Evolutionary conservation across 2,113 vertebrate genomes (phyloP).

Genomic region (Alligator mississippiensis): DNA sequence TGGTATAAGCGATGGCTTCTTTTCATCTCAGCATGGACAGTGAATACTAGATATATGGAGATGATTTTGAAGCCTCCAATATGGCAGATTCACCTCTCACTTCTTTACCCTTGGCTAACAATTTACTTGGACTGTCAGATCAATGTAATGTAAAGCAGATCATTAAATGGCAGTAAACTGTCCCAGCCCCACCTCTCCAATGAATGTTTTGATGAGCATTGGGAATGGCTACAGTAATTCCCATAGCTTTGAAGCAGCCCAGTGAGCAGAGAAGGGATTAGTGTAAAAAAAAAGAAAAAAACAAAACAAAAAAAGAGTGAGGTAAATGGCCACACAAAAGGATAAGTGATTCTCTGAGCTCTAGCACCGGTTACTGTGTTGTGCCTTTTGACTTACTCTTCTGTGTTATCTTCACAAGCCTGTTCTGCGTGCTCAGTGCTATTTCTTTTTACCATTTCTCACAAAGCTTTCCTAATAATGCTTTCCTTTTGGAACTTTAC

Average conservation of each 20-base stretch:
- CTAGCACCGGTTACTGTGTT: not conserved
- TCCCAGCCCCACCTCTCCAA: not conserved
- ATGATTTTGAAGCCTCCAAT: too few species aligned
- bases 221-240: not conserved
- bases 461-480: not conserved
- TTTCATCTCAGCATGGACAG: too few species aligned
- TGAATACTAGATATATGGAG: too few species aligned
- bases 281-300: not conserved
- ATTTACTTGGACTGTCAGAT: not conserved
- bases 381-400: constrained; percentile 36
- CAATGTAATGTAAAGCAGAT: not conserved
- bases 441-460: not conserved
- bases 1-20: not conserved
- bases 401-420: constrained; percentile 33
- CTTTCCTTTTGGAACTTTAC: not conserved
- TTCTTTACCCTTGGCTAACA: not conserved
- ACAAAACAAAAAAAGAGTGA: constrained; percentile 1
- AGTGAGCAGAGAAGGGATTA: not conserved
- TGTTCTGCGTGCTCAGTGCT: not conserved
- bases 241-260: not conserved
- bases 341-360: constrained; percentile 22
- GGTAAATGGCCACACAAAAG: not conserved
- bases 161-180: not conserved
- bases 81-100: too few species aligned
- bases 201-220: not conserved